Evolutionary conservation across 2,113 vertebrate genomes (phyloP), one percentile per base, ranked within the genome.

Genomic region (Sitta europaea): DNA sequence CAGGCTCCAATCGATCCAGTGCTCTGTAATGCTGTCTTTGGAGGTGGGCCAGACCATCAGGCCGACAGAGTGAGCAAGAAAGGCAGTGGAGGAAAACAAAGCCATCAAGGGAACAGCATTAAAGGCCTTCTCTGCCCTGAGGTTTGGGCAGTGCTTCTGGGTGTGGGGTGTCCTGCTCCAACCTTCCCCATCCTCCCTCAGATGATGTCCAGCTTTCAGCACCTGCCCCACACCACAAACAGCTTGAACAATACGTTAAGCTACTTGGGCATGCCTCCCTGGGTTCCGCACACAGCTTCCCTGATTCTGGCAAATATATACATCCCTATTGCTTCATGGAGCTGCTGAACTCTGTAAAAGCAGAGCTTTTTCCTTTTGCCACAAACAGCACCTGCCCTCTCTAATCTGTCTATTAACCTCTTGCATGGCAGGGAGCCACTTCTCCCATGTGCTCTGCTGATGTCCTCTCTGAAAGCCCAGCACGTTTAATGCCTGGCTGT

Each of bases 21-120:
- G 1, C 35, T 94, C 92, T 1, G n/a, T 96, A 97, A 97, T 97
- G 97, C 95, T 97, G 94, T 97, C 91, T 95, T 89, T 97, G 97
- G 97, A 97, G 86, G 47, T 42, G 63, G 94, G 96, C 97, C 97
- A 96, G 93, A 81, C 85, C 0, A 84, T 90, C 77, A 19, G 90
- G 66, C 86, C 3, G 16, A 86, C 80, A 11, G 43, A 57, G 76
- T 86, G 45, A 77, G 65, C 70, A 89, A 85, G 84, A 90, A 92
- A 93, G 74, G 81, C 91, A 87, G 87, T 0, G 5, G 36, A 78
- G 72, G 77, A 87, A 91, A 95, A 93, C 93, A 92, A 76, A 89
- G 80, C 51, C 89, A 89, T 89, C 89, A 77, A 76, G 82, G 70
- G 74, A 90, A 66, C 57, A 89, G 85, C 57, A 66, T 82, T 88